Conservation (phyloP, 2,888 invertebrate species). For the Amphipoea lucens region DNA sequence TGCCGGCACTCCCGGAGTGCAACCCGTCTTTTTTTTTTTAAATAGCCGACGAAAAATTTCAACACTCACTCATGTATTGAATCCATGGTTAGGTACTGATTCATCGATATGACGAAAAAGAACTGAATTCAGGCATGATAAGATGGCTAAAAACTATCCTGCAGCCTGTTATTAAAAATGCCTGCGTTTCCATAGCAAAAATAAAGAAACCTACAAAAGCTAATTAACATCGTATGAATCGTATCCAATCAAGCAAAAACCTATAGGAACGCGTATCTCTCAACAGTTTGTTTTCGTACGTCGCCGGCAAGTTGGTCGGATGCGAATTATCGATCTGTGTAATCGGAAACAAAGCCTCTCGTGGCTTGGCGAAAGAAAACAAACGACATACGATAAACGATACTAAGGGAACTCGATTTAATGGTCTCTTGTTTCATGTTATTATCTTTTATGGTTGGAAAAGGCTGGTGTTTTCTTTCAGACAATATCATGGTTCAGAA, state of each 20-base stretch:
- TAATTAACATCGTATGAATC: conserved; percentile 35
- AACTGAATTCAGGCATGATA: background rate
- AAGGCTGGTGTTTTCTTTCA: background rate
- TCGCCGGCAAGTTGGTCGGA: conserved; percentile 4
- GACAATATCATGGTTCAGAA: background rate
- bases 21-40: too few species aligned
- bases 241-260: conserved; percentile 37
- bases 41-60: too few species aligned
- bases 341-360: conserved; percentile 59
- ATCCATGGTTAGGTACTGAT: background rate
- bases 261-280: conserved; percentile 18
- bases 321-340: conserved; percentile 59
- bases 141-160: background rate
- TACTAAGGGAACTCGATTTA: conserved; percentile 39
- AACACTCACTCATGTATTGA: background rate
- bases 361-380: conserved; percentile 50
- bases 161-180: background rate
- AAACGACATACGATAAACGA: conserved; percentile 44
- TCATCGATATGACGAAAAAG: background rate
- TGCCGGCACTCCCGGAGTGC: too few species aligned
- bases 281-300: conserved; percentile 40
- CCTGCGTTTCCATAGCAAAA: conserved; percentile 1
- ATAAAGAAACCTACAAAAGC: conserved; percentile 16
- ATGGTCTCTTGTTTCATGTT: conserved; percentile 25
- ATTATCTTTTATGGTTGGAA: conserved; percentile 28